A percentile compares a stretch with the other conserved stretches of the same genome.
phyloP scores from a whole-genome alignment of 2,888 invertebrate genomes.

The Mycalesis mineus region DNA sequence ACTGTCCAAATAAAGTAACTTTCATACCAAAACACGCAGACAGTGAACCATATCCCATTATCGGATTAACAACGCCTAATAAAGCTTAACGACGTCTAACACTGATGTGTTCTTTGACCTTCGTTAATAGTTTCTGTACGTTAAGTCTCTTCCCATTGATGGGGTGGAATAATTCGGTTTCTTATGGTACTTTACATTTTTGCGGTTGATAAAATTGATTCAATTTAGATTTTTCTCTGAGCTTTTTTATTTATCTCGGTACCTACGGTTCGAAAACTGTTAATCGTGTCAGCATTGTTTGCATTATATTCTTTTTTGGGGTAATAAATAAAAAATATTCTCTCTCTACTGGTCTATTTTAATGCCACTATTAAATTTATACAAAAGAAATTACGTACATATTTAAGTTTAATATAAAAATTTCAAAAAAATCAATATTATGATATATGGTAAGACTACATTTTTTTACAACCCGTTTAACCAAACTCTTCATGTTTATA shows the following conservation, averaged over 20 bases:
- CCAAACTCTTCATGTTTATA: too few relatives aligned
- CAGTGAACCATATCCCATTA: constrained; percentile 22
- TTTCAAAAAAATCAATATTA: too few relatives aligned
- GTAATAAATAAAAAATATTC: too few relatives aligned
- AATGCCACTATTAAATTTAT: too few relatives aligned
- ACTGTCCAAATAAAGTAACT: neutral
- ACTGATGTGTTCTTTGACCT: constrained; percentile 34
- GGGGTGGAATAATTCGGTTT: constrained; percentile 24
- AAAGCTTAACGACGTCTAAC: constrained; percentile 25
- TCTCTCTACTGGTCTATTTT: too few relatives aligned
- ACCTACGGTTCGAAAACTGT: too few relatives aligned
- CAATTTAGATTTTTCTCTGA: neutral
- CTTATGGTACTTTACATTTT: constrained; percentile 7
- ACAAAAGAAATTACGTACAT: too few relatives aligned
- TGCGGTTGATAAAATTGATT: neutral
- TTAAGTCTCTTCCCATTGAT: constrained; percentile 17
- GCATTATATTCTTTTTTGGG: too few relatives aligned
- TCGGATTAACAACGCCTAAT: constrained; percentile 34
- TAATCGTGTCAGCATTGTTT: too few relatives aligned
- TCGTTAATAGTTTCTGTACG: constrained; percentile 2
- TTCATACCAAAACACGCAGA: neutral
- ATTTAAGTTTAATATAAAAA: too few relatives aligned
- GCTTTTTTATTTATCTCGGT: neutral
- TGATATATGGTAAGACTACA: too few relatives aligned
- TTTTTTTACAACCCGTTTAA: too few relatives aligned